A percentile compares a stretch with the other conserved stretches of the same genome.
Conservation (phyloP, 2,113 vertebrate genomes). For the Tursiops truncatus region DNA sequence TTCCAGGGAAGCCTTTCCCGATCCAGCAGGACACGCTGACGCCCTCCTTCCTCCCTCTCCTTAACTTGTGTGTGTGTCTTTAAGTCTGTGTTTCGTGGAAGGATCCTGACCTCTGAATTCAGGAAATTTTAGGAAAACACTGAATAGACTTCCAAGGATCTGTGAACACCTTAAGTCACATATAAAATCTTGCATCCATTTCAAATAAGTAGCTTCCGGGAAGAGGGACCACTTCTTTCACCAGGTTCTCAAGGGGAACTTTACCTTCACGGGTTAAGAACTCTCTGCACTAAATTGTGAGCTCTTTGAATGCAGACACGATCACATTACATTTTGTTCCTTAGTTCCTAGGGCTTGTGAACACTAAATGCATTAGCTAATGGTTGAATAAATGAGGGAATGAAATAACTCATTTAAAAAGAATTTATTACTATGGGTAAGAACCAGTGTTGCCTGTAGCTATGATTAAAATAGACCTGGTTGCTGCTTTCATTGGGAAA, state of each 20-base stretch:
- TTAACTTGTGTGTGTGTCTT: neutral
- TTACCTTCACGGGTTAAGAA: neutral
- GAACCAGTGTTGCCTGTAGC: neutral
- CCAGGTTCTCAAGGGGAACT: neutral
- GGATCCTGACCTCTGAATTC: neutral
- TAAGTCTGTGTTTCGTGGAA: neutral
- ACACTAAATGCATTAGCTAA: constrained; percentile 36
- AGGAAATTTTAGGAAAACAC: neutral
- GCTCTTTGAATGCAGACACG: neutral
- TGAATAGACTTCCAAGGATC: neutral
- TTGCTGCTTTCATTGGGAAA: constrained; percentile 46
- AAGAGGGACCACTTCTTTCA: neutral
- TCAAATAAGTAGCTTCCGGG: neutral
- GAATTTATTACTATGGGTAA: constrained; percentile 57
- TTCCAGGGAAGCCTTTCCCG: neutral
- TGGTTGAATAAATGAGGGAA: constrained; percentile 23
- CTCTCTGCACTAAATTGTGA: neutral
- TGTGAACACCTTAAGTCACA: neutral
- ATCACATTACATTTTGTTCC: neutral
- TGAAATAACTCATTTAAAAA: constrained; percentile 55
- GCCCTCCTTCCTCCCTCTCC: neutral
- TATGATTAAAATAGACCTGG: neutral
- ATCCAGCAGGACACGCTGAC: neutral
- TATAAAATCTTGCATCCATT: neutral
- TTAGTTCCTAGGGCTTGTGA: neutral